Evolutionary conservation across 2,888 invertebrate species (phyloP).

Genomic region (Encarsia formosa): DNA sequence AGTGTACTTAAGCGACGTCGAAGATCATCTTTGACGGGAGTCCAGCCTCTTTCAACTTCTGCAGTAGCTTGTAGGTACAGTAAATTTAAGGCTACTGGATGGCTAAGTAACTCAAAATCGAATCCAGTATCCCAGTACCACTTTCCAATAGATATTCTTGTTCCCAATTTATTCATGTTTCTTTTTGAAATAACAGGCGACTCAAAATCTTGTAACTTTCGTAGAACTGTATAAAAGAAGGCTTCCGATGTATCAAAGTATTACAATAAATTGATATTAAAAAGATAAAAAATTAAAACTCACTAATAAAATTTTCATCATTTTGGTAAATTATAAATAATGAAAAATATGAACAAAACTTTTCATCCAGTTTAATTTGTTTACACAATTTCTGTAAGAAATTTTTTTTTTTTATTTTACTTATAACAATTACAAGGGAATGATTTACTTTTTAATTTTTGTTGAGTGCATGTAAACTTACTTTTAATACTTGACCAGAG

Average conservation of each 20-base stretch:
- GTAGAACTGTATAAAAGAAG: conserved; percentile 61
- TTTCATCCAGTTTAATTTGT: conserved; percentile 74
- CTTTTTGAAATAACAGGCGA: conserved; percentile 91
- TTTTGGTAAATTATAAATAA: conserved; percentile 80
- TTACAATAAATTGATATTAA: neutral
- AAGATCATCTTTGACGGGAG: conserved; percentile 66
- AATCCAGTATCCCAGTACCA: conserved; percentile 87
- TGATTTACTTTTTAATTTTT: neutral
- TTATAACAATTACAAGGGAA: conserved; percentile 1
- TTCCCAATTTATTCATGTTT: conserved; percentile 62
- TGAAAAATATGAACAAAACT: conserved; percentile 83
- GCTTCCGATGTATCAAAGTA: neutral
- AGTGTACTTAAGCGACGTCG: conserved; percentile 66
- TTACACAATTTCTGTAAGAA: conserved; percentile 69
- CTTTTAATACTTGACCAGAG: conserved; percentile 74
- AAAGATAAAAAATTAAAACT: conserved; percentile 8
- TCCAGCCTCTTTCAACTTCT: conserved; percentile 86
- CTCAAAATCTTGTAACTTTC: conserved; percentile 94
- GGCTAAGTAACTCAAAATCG: conserved; percentile 77
- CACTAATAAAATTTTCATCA: conserved; percentile 57
- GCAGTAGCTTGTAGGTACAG: conserved; percentile 82
- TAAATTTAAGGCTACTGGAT: conserved; percentile 78
- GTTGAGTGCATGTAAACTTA: conserved; percentile 33
- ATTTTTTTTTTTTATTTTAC: too few relatives aligned
- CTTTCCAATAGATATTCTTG: conserved; percentile 82